Evolutionary conservation across 2,888 invertebrate genomes (phyloP), one percentile per base, ranked within the genome.

Genomic region (Erynnis tages): DNA sequence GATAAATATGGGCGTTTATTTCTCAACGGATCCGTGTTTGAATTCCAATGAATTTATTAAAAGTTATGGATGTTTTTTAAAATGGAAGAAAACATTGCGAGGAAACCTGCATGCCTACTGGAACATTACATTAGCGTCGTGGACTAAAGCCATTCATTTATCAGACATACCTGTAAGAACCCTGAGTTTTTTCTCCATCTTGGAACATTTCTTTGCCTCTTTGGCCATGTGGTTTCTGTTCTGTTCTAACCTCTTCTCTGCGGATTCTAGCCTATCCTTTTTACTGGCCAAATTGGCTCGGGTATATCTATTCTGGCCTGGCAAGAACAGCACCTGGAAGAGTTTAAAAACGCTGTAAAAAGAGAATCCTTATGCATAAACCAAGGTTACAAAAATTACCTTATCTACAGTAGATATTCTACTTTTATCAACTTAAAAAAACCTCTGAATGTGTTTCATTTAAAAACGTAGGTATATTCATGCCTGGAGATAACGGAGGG

Each of bases 121-220:
- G 8, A 13, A 2, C 7, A 32, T 8, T 14, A 10, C 13, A 14
- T 4, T 32, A 8, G 14, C 8, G 14, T 2, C 13, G 13, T 6
- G 2, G 3, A 30, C 13, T 5, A 10, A 6, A 37, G 16, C n/a
- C n/a, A n/a, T n/a, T n/a, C n/a, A 35, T 10, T 34, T 13, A 10
- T 13, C 7, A 38, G 11, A 19, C 37, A 50, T 57, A 85, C 88
- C 98, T 2, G 98, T 95, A n/a, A 99, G 90, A 52, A 99, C 95
- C 82, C 98, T 95, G 17, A 99, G 86, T 84, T 98, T 99, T 82
- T 98, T 99, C 81, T 99, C 99, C 91, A 98, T 94, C 86, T 98
- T 99, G 0, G 97, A 97, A 44, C 99, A 98, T 53, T 95, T 93
- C 82, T 98, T 99, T 0, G 99, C 98, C 82, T 99, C 97, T 61